Base-by-base conservation (phyloP, 2,888 invertebrate genomes). In the Brachypterus glaber region DNA sequence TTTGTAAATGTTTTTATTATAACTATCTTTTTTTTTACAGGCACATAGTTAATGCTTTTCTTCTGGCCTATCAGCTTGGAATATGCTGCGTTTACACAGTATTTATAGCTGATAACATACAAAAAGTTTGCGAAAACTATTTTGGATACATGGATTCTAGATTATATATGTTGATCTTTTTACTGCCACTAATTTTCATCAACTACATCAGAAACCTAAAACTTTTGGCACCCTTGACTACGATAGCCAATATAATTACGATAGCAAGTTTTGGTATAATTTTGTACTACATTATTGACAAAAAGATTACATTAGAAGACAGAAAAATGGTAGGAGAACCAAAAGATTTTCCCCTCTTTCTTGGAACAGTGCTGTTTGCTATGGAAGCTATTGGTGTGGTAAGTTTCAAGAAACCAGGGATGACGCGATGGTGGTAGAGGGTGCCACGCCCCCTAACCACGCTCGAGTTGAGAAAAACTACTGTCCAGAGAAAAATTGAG, bases 71-170 rank as follows among this genome's bases (percentile, higher is more conserved):
- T 53, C 96, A 97, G 66, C 72, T 96, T 52, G 97, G 97, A 31
- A 89, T 91, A 33, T 95, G 96, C 62, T 93, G 93, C 63, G 93
- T 96, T 2, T 97, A 97, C 65, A 83, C 91, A 14, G 87, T 96
- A 0, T 97, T 96, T 63, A 87, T 96, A 33, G 78, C 92, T 0
- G 79, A 80, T 42, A 93, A 90, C 64, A 72, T 93, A n/a, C 72
- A 82, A 57, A 70, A 67, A 49, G 82, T 87, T 8, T 64, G 73
- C 9, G 70, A 70, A 26, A 63, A 71, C 13, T 73, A 79, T 51
- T 55, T 63, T 2, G 59, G 71, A 1, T 58, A 63, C 3, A 60
- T 76, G 5, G 69, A 72, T 33, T 68, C 79, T 17, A 66, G 74
- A 36, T 63, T 77, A 16, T 78, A 81, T 55, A 86, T 84, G 82